Evolutionary conservation across 1,140 invertebrate species (phyloP), one percentile per base, ranked within the genome.

Genomic region (Cepaea nemoralis): DNA sequence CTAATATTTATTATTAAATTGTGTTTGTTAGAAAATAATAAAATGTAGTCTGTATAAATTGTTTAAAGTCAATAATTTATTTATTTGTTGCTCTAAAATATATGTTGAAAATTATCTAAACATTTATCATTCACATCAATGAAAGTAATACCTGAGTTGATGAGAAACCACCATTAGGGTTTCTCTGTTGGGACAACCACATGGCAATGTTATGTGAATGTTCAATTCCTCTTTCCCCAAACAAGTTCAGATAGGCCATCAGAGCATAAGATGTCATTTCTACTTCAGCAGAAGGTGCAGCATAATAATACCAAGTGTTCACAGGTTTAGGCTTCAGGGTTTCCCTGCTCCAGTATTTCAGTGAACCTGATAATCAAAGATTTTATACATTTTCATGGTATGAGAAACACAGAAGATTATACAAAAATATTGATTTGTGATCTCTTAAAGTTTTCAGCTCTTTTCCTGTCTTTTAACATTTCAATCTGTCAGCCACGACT

Each of bases 241-340:
- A 83, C 69, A 75, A 45, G 5, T 48, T 40, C 40, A 88, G 50
- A 37, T 85, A 82, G 10, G 94, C 93, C 55, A 96, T 88, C 35
- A 96, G 90, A 0, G 94, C 96, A 92, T 98, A 98, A 0, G 96
- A 94, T 0, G 96, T 96, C 91, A 96, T 96, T 89, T 96, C 95
- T n/a, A 97, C 94, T 85, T 97, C 96, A 2, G 95, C 93, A 22
- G 95, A 95, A 66, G 94, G 93, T 8, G 89, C 87, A 33, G 84
- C 37, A 74, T 86, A 82, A 73, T 80, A 84, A n/a, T 80, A 83
- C 80, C 79, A 85, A 14, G 77, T 69, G 37, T 84, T 82, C 66
- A 63, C 80, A 2, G 82, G 40, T 69, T 84, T 83, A 33, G 85
- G 84, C 31, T 83, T 71, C 14, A 39, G n/a, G 16, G 76, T 78